Conservation (phyloP, 92 coral and sea anemone species). For the Epizoanthus ramosus region DNA sequence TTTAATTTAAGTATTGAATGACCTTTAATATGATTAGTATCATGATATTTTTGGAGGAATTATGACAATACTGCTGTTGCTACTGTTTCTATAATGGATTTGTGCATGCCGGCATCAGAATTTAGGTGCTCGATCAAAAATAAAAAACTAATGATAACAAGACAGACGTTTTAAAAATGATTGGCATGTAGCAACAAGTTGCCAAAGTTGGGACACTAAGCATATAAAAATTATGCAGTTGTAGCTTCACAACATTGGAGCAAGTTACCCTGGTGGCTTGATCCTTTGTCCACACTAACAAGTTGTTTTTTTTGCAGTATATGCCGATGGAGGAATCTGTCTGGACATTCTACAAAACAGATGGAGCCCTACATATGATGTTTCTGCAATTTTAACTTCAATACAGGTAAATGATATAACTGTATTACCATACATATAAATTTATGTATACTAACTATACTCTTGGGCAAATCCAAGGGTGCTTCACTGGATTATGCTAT, state of each 20-base stretch:
- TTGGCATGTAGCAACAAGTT: too few relatives aligned
- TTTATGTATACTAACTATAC: neutral
- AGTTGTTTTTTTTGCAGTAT: constrained; percentile 63
- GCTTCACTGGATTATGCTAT: too few relatives aligned
- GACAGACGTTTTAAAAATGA: too few relatives aligned
- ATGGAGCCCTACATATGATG: constrained; percentile 99
- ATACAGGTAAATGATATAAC: constrained; percentile 80
- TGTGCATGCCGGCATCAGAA: too few relatives aligned
- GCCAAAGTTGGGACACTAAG: too few relatives aligned
- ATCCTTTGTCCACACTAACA: neutral
- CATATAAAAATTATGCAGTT: neutral
- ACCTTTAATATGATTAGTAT: too few relatives aligned
- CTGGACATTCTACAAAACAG: constrained; percentile 98
- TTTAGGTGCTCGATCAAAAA: too few relatives aligned
- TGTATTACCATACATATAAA: neutral
- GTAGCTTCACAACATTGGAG: neutral
- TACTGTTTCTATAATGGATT: too few relatives aligned
- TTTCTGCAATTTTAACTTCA: constrained; percentile 94
- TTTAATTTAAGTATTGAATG: too few relatives aligned
- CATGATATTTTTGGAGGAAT: too few relatives aligned
- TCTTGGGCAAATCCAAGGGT: neutral
- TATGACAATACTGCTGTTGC: too few relatives aligned
- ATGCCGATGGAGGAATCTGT: constrained; percentile 99
- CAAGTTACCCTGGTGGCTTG: neutral
- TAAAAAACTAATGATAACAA: too few relatives aligned